Percentiles rank a stretch among this genome's conserved stretches.
Evolutionary conservation across 2,113 vertebrate genomes (phyloP).

Genomic region (Lonchura striata): DNA sequence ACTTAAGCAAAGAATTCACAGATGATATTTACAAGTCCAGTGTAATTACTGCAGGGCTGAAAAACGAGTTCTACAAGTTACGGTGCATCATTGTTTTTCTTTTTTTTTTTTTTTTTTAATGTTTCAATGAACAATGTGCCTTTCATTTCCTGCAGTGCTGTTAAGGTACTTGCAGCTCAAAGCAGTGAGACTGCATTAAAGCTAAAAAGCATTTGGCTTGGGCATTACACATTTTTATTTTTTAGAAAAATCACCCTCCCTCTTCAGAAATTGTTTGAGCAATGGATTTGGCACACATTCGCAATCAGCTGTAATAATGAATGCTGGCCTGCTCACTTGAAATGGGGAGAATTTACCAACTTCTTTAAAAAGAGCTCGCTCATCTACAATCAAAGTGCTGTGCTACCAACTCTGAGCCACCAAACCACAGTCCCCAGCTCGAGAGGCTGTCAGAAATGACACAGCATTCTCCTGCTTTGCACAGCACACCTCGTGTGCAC

Average conservation of each 20-base stretch:
- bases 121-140: constrained; percentile 63
- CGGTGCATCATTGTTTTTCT: constrained; percentile 42
- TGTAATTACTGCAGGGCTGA: constrained; percentile 58
- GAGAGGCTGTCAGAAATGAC: constrained; percentile 46
- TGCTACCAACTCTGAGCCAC: not conserved
- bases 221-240: constrained; percentile 42
- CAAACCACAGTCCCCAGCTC: not conserved
- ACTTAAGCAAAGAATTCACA: constrained; percentile 57
- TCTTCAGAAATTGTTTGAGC: constrained; percentile 49
- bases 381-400: constrained; percentile 28
- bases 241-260: constrained; percentile 53
- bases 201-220: constrained; percentile 51
- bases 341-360: constrained; percentile 51
- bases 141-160: constrained; percentile 57
- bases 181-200: constrained; percentile 52
- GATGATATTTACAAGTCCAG: constrained; percentile 62
- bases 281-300: constrained; percentile 15
- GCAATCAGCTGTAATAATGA: constrained; percentile 62
- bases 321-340: constrained; percentile 38
- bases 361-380: constrained; percentile 50
- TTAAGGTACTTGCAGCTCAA: constrained; percentile 61
- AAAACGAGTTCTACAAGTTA: constrained; percentile 67
- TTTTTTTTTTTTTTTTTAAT: constrained; percentile 23
- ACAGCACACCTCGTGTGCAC: not conserved
- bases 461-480: not conserved